Base-by-base conservation (phyloP, 2,113 vertebrate species). In the Microtus oregoni region DNA sequence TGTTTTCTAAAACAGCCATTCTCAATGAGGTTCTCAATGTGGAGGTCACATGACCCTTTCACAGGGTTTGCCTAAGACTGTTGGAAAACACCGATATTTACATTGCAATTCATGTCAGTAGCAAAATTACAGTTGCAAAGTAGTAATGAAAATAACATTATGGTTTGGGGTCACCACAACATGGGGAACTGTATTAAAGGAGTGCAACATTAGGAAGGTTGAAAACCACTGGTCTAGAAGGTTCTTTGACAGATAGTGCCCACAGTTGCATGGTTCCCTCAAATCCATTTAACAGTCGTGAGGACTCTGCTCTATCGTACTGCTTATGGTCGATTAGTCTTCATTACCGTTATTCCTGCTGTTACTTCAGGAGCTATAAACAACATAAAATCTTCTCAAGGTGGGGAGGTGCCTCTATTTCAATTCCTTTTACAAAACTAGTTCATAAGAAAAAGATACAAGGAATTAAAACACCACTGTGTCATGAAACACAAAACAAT, bases 361-460 rank as follows among this genome's bases (percentile, higher is more conserved):
- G 44, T 93, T 26, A 92, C 14, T 38, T 30, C 55, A 58, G n/a
- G 8, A 28, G 41, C 61, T 44, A 30, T 44, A 32, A 30, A 67
- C 32, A 47, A 19, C 55, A 32, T 92, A 92, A 88, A 89, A 41
- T 78, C 41, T 83, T 75, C 52, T 70, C 61, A 52, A 82, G 70
- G 63, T 65, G 63, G 67, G 9, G 6, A 9, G 7, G 44, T 87
- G 52, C 22, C 13, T 86, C 22, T 79, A 9, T 50, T 88, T 95
- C 77, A 89, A 55, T 91, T 47, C 73, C 78, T 79, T 88, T 93
- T 28, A 72, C 77, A 86, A 96, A 96, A 79, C 28, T n/a, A 90
- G 44, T 3, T 86, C 30, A 55, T 44, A 90, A 87, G 26, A 70
- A 93, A 14, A 55, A 65, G 10, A 67, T 7, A 47, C 5, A 20